A percentile compares a stretch with the other conserved stretches of the same genome.
Evolutionary conservation across 2,113 vertebrate genomes (phyloP).

Genomic region (Nestor notabilis): DNA sequence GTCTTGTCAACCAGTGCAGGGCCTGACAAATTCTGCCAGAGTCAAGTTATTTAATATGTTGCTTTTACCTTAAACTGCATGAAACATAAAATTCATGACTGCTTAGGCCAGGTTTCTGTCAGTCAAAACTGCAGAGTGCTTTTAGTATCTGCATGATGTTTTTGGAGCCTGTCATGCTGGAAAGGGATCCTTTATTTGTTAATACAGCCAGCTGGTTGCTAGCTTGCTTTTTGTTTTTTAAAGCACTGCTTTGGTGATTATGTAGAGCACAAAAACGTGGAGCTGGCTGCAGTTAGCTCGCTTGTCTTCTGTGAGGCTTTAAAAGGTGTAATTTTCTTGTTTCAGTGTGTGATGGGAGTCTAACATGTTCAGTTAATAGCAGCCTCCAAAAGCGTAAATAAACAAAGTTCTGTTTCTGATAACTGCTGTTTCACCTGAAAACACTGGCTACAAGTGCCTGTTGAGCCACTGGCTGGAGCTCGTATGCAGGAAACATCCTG

Average conservation of each 20-base stretch:
- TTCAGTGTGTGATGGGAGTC: background rate
- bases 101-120: conserved; percentile 19
- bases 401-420: background rate
- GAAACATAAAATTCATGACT: background rate
- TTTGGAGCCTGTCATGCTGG: background rate
- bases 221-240: background rate
- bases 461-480: background rate
- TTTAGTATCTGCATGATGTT: background rate
- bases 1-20: background rate
- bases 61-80: background rate
- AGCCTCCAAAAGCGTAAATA: background rate
- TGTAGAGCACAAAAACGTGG: background rate
- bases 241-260: background rate
- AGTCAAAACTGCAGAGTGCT: background rate
- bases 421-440: background rate
- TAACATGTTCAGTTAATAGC: background rate
- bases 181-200: background rate
- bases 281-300: background rate
- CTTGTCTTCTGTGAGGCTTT: background rate
- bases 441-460: background rate
- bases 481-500: background rate
- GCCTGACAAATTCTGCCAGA: background rate
- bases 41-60: background rate
- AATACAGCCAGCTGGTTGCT: background rate
- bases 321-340: background rate